phyloP scores from a whole-genome alignment of 2,888 invertebrate species.

The Poecilobothrus nobilitatus region DNA sequence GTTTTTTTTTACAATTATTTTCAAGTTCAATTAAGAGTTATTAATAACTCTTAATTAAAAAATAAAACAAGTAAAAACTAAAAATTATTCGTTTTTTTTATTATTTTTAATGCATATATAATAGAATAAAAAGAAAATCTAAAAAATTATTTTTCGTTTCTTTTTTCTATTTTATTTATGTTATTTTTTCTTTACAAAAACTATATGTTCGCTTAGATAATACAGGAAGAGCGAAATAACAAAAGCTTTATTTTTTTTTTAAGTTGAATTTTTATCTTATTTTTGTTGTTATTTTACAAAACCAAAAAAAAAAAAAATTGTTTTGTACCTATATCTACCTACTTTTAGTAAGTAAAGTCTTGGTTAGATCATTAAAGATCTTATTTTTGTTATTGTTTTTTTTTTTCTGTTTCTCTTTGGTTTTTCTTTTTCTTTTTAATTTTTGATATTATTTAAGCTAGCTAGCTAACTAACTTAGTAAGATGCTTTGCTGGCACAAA shows the following conservation, averaged over 20 bases:
- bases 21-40: constrained; percentile 1
- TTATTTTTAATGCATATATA: neutral
- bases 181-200: neutral
- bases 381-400: neutral
- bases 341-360: neutral
- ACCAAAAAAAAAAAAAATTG: neutral
- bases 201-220: neutral
- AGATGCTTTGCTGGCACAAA: constrained; percentile 6
- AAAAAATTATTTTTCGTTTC: too few relatives aligned
- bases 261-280: neutral
- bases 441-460: too few relatives aligned
- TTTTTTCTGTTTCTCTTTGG: neutral
- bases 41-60: constrained; percentile 6
- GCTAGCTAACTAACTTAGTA: neutral
- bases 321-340: neutral
- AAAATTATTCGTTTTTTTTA: too few relatives aligned
- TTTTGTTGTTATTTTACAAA: neutral
- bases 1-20: neutral
- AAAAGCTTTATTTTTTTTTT: neutral
- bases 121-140: neutral
- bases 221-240: neutral
- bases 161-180: too few relatives aligned
- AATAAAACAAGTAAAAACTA: neutral
- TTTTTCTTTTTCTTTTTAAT: neutral
- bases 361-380: constrained; percentile 4